Evolutionary conservation across 2,888 invertebrate species (phyloP).

Genomic region (Sphaeridia pumilis): DNA sequence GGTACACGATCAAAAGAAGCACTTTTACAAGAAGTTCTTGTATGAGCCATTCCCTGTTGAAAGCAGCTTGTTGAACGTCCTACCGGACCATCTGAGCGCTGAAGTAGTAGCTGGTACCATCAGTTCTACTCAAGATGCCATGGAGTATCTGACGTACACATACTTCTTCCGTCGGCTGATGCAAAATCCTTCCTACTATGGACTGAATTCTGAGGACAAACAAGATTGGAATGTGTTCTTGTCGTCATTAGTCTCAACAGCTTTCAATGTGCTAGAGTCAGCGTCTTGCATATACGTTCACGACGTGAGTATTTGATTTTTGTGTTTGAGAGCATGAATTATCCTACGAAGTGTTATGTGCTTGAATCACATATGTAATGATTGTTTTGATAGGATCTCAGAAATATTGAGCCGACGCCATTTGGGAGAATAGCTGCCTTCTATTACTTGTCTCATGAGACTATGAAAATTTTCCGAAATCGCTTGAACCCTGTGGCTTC

Average conservation of each 20-base stretch:
- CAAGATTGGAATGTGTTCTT: constrained; percentile 60
- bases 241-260: constrained; percentile 66
- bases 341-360: background rate
- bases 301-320: constrained; percentile 47
- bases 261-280: constrained; percentile 56
- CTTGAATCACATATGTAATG: constrained; percentile 11
- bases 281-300: constrained; percentile 70
- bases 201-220: constrained; percentile 56
- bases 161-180: constrained; percentile 88
- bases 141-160: constrained; percentile 98
- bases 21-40: constrained; percentile 96
- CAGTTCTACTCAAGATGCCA: constrained; percentile 75
- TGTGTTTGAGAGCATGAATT: background rate
- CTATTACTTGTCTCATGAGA: constrained; percentile 89
- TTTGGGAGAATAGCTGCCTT: constrained; percentile 90
- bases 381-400: constrained; percentile 47
- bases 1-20: constrained; percentile 93
- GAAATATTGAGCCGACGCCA: constrained; percentile 53
- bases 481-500: constrained; percentile 52
- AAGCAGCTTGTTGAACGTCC: constrained; percentile 76
- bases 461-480: constrained; percentile 70
- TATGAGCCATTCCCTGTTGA: constrained; percentile 99
- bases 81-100: constrained; percentile 95
- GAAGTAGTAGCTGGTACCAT: constrained; percentile 91
- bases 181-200: constrained; percentile 83